phyloP scores from a whole-genome alignment of 1,140 invertebrate species.

The Scaptomyza graminum region DNA sequence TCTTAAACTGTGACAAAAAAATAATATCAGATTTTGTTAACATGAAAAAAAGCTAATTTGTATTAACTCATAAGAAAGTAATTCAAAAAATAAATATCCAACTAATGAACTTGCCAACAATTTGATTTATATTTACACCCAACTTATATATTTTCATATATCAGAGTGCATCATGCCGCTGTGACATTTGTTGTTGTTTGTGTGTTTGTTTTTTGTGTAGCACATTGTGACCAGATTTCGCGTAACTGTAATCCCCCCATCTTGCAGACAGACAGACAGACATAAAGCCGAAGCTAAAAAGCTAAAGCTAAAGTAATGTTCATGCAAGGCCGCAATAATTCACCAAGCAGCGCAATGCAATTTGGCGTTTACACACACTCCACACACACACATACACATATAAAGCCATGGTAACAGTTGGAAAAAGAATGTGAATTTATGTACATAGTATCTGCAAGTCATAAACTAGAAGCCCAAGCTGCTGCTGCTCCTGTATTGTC shows the following conservation, averaged over 20 bases:
- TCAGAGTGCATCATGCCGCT: slow-evolving; percentile 25
- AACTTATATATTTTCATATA: neutral
- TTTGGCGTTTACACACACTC: slow-evolving; percentile 48
- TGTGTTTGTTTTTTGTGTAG: slow-evolving; percentile 40
- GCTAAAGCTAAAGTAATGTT: slow-evolving; percentile 38
- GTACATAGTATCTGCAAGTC: slow-evolving; percentile 33
- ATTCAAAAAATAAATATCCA: too few species aligned
- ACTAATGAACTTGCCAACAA: neutral
- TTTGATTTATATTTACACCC: neutral
- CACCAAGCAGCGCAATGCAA: slow-evolving; percentile 62
- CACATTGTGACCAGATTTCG: slow-evolving; percentile 78
- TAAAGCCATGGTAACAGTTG: slow-evolving; percentile 6
- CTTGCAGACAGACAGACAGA: neutral
- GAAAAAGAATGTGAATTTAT: slow-evolving; percentile 11
- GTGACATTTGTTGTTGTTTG: slow-evolving; percentile 53
- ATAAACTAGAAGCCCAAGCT: slow-evolving; percentile 33
- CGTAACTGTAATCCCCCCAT: slow-evolving; percentile 43
- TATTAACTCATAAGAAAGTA: too few species aligned
- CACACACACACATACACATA: slow-evolving; percentile 2
- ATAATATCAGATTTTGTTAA: too few species aligned
- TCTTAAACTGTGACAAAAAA: too few species aligned
- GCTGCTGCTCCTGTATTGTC: slow-evolving; percentile 23
- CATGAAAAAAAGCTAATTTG: too few species aligned
- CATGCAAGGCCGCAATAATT: slow-evolving; percentile 72
- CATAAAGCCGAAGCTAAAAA: slow-evolving; percentile 11